Conservation (phyloP, 1,140 invertebrate species). For the Panagrolaimus sp. region DNA sequence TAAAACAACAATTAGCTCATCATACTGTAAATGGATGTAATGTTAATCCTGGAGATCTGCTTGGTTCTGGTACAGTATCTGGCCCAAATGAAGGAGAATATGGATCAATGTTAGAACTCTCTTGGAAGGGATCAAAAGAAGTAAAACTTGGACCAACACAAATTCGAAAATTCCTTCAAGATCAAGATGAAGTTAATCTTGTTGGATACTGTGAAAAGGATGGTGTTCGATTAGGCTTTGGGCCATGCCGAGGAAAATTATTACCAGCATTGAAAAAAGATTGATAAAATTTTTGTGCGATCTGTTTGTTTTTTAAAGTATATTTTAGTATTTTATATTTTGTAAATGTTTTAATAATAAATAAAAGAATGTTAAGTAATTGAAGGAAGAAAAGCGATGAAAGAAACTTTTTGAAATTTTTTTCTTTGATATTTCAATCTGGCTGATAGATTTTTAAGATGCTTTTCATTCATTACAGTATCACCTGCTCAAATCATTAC, state of each 20-base stretch:
- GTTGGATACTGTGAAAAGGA: conserved; percentile 77
- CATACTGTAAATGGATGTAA: conserved; percentile 94
- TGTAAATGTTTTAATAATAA: too few relatives aligned
- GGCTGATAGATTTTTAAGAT: too few relatives aligned
- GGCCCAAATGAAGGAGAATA: conserved; percentile 75
- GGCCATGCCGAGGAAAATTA: conserved; percentile 77
- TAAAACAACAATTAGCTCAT: conserved; percentile 90
- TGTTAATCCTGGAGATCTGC: conserved; percentile 82
- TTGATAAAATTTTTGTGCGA: neutral
- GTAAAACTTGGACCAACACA: conserved; percentile 69
- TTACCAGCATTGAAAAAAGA: conserved; percentile 67
- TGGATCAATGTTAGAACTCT: conserved; percentile 86
- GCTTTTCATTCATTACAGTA: too few relatives aligned
- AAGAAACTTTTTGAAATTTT: too few relatives aligned
- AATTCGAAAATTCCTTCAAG: conserved; percentile 81
- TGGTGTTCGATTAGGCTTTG: conserved; percentile 80
- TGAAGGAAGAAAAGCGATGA: too few relatives aligned
- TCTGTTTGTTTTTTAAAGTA: too few relatives aligned
- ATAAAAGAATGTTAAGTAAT: too few relatives aligned
- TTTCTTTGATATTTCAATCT: too few relatives aligned
- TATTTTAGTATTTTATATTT: too few relatives aligned
- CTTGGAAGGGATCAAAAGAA: conserved; percentile 83
- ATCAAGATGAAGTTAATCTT: conserved; percentile 85
- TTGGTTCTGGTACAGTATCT: conserved; percentile 89
- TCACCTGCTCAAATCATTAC: too few relatives aligned